Conservation (phyloP, 1,140 invertebrate species). For the Druon quercuslanigerum region DNA sequence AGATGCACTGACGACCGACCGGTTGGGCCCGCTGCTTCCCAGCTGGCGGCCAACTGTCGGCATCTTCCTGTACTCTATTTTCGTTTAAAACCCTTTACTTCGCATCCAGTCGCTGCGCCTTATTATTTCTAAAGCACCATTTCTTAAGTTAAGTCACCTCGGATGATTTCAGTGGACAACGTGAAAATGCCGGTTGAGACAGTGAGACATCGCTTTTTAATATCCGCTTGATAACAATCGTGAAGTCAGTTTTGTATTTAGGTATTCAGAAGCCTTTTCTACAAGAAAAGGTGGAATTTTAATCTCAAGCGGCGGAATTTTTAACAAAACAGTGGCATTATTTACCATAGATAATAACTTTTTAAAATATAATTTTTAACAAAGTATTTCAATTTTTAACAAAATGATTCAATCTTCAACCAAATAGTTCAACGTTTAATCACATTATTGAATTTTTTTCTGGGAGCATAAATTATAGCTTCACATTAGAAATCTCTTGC, state of each 20-base stretch:
- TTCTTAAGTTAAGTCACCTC: not conserved
- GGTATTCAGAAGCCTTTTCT: not conserved
- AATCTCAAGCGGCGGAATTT: not conserved
- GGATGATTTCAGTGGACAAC: not conserved
- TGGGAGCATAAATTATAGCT: no score
- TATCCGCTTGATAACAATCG: slow-evolving; percentile 24
- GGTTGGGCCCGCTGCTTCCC: slow-evolving; percentile 30
- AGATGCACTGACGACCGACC: slow-evolving; percentile 1
- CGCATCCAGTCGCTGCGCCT: slow-evolving; percentile 19
- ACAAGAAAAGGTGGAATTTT: not conserved
- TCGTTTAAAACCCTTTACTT: slow-evolving; percentile 28
- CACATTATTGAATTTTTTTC: no score
- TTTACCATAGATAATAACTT: no score
- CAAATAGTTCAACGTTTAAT: no score
- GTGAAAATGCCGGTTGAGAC: slow-evolving; percentile 18
- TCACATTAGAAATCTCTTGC: no score
- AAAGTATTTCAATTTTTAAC: no score
- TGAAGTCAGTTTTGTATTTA: not conserved
- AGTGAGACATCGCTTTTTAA: slow-evolving; percentile 10
- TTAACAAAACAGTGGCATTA: no score
- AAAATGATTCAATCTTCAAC: no score
- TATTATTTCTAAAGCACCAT: not conserved
- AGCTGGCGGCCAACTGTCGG: slow-evolving; percentile 35
- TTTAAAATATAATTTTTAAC: no score
- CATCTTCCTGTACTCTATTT: slow-evolving; percentile 30